Conservation (phyloP, 1,140 invertebrate genomes). For the Eriocheir sinensis region DNA sequence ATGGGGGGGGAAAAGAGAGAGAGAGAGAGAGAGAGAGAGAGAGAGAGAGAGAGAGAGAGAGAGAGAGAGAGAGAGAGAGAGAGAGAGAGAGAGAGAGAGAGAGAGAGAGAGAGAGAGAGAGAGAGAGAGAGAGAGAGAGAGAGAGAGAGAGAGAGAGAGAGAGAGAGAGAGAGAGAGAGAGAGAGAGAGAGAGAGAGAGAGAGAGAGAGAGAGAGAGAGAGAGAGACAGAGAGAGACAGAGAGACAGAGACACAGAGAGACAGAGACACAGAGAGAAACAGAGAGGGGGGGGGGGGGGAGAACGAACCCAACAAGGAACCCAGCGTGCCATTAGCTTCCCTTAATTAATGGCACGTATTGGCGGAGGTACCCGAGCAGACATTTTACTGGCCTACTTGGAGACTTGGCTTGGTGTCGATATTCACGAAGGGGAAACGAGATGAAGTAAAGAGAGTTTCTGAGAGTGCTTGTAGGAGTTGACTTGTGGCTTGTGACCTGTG, state of each 20-base stretch:
- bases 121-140: conserved; percentile 14
- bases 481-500: background rate
- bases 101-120: conserved; percentile 2
- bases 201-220: conserved; percentile 21
- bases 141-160: conserved; percentile 23
- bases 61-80: too few relatives aligned
- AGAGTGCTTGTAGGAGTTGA: background rate
- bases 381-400: background rate
- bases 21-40: too few relatives aligned
- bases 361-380: background rate
- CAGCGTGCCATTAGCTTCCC: background rate
- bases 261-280: background rate
- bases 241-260: background rate
- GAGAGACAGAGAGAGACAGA: background rate
- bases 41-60: too few relatives aligned
- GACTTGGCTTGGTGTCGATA: background rate
- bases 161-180: conserved; percentile 14
- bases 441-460: background rate
- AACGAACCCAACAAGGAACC: too few relatives aligned
- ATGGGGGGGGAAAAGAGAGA: too few relatives aligned
- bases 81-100: too few relatives aligned
- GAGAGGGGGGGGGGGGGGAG: too few relatives aligned
- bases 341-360: background rate
- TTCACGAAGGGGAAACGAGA: conserved; percentile 21
- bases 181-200: background rate